Conservation (phyloP, 2,797 vertebrate genomes). For the Sebastes steindachneri region DNA sequence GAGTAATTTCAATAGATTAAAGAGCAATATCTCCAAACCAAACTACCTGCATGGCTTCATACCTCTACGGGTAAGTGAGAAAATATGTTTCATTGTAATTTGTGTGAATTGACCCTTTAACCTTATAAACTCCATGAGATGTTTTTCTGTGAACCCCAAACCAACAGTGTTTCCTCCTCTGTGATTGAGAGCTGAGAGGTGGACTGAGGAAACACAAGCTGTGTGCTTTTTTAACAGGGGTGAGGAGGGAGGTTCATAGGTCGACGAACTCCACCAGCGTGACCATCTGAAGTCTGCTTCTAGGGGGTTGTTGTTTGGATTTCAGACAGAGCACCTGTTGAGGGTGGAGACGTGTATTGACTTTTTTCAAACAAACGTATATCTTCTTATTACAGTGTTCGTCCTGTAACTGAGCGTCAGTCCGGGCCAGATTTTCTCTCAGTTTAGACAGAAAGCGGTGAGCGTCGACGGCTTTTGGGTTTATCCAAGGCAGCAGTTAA, state of each 20-base stretch:
- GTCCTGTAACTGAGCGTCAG: neutral
- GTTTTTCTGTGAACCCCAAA: constrained; percentile 44
- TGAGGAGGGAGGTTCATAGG: constrained; percentile 48
- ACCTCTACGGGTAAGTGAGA: neutral
- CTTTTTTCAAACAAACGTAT: constrained; percentile 26
- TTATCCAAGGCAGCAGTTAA: constrained; percentile 74
- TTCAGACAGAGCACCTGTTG: constrained; percentile 65
- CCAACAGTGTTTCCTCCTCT: constrained; percentile 33
- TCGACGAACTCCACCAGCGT: constrained; percentile 46
- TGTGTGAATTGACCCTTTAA: constrained; percentile 55
- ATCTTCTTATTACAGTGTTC: neutral
- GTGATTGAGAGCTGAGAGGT: constrained; percentile 44
- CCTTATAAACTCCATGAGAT: constrained; percentile 49
- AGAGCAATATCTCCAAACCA: neutral
- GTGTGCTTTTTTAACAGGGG: constrained; percentile 47
- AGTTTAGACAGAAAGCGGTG: constrained; percentile 34
- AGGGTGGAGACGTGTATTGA: constrained; percentile 33
- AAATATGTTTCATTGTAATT: constrained; percentile 36
- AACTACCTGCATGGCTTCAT: constrained; percentile 4
- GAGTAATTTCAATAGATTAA: neutral
- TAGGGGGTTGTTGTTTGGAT: constrained; percentile 37
- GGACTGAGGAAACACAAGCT: constrained; percentile 46
- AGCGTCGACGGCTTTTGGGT: constrained; percentile 68
- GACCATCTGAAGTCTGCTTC: constrained; percentile 49
- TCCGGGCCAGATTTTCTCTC: constrained; percentile 30